Evolutionary conservation across 2,888 invertebrate species (phyloP), one percentile per base, ranked within the genome.

Genomic region (Ormyrus rosae): DNA sequence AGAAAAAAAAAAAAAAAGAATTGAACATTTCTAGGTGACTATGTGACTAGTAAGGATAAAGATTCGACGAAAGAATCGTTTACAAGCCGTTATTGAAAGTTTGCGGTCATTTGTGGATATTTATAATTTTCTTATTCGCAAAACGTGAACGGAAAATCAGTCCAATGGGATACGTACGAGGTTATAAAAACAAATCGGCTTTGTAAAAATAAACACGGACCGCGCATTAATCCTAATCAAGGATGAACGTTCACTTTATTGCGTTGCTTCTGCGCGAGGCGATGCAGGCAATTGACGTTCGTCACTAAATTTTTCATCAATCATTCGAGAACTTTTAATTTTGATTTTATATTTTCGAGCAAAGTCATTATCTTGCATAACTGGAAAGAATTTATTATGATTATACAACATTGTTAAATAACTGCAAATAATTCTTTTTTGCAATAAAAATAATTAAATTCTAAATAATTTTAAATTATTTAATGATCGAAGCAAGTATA

Each of bases 141-240:
- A 60, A 61, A 53, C 65, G 67, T 60, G 67, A 72, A 45, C 11
- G 53, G 78, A 72, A 78, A 67, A 78, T 76, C 45, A 69, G 68
- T 69, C 58, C 53, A 71, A 71, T 65, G 48, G 9, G 46, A 78
- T 67, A 48, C 70, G 51, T 58, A 11, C 11, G 51, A 6, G 34
- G 34, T 34, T 34, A 2, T 58, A 67, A 78, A 60, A 67, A 19
- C 19, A 46, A 78, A 70, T 48, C 1, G 64, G n/a, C 9, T 11
- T 55, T 55, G 63, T 50, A 63, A 56, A 79, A 69, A 63, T 69
- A 79, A 74, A 74, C 79, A 63, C 63, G 74, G 51, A 55, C 9
- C 56, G 13, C 19, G 68, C 79, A 79, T 79, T 69, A 61, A 79
- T 79, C 13, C 58, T 64, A 68, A 79, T 74, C 79, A 74, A 74